Base-by-base conservation (phyloP, 2,888 invertebrate species). In the Sphaerophoria taeniata region DNA sequence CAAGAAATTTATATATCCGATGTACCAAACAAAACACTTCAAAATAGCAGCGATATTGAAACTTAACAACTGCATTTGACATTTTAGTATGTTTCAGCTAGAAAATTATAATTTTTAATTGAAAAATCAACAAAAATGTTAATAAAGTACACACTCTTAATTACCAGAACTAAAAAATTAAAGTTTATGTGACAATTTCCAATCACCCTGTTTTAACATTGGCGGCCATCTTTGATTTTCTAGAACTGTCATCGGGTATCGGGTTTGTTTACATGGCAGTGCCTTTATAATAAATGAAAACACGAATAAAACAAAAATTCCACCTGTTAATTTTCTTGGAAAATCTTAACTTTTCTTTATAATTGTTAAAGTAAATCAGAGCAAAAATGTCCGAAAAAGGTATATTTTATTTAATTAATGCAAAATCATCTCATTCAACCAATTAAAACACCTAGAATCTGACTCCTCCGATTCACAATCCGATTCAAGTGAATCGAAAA, bases 251-350 rank as follows among this genome's bases (percentile, higher is more conserved):
- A 43, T 11, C 14, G 3, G 16, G 11, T 9, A 43, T 11, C 14
- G 3, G 16, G 11, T 9, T 33, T 24, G 7, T 43, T 9, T 43
- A 14, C 4, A 43, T 58, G 63, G 63, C 75, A 43, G 2, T 51
- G 31, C 16, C 34, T 69, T 9, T 51, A 3, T 6, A 51, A 51
- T 75, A 81, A 75, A 75, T 67, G 75, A 81, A 81, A 58, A 81
- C 65, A 75, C 51, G 39, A 63, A 24, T 9, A 24, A 24, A 24
- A 24, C 24, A 14, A 4, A 3, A 1, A 47, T 16, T 11, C 24
- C 43, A 71, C 49, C 58, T 58, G 58, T 53, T 71, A 49, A 16
- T 47, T 45, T 11, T 43, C 1, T 11, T 43, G 9, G 1, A 16
- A 56, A 71, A 58, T 43, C 12, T 16, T 34, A 16, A 5, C 39